Evolutionary conservation across 2,888 invertebrate species (phyloP).

Genomic region (Drosophila tripunctata): DNA sequence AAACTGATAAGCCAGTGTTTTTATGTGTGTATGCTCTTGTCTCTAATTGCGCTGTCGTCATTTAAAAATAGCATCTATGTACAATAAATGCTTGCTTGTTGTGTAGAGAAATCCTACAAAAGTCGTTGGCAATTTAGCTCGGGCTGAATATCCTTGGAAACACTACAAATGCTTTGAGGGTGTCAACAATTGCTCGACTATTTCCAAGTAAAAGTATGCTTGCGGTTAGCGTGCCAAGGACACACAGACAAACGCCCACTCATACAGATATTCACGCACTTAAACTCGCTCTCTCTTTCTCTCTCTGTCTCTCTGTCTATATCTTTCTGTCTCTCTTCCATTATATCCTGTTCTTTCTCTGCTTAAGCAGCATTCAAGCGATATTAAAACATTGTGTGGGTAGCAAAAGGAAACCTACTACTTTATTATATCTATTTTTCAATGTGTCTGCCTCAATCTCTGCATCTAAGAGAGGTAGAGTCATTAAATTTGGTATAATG

Average conservation of each 20-base stretch:
- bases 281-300: background rate
- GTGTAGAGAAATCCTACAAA: conserved; percentile 62
- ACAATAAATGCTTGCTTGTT: conserved; percentile 20
- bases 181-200: conserved; percentile 34
- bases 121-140: conserved; percentile 48
- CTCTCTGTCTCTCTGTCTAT: no score
- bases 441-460: no score
- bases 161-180: conserved; percentile 65
- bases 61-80: conserved; percentile 52
- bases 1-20: conserved; percentile 6
- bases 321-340: no score
- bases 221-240: conserved; percentile 59
- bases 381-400: no score
- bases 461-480: no score
- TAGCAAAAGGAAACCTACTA: no score
- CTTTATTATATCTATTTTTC: no score
- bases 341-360: no score
- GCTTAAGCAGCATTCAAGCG: no score
- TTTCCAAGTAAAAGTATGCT: conserved; percentile 54
- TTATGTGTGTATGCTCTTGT: background rate
- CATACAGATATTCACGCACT: background rate
- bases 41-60: conserved; percentile 10
- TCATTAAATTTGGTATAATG: no score
- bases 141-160: conserved; percentile 59
- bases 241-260: conserved; percentile 20